Percentiles rank a stretch among this genome's conserved stretches.
phyloP scores from a whole-genome alignment of 2,888 invertebrate species.

The Drosophila borborema region DNA sequence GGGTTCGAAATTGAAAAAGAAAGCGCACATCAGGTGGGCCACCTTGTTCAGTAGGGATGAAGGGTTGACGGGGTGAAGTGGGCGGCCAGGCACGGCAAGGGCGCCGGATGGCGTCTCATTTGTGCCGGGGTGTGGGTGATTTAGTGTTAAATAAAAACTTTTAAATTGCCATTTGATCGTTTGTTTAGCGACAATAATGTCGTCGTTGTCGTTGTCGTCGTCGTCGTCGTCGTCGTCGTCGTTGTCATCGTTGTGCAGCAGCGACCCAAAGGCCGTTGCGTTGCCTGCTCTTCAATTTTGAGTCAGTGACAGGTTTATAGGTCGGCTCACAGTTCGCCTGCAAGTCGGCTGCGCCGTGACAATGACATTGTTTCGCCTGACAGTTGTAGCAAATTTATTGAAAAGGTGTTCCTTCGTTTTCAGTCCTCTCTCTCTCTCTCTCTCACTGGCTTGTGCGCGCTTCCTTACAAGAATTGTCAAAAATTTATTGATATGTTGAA shows the following conservation, averaged over 20 bases:
- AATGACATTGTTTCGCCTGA: slow-evolving; percentile 80
- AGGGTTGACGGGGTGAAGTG: slow-evolving; percentile 32
- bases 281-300: slow-evolving; percentile 32
- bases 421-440: slow-evolving; percentile 24
- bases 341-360: slow-evolving; percentile 63
- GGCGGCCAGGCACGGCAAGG: neutral
- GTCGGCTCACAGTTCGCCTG: slow-evolving; percentile 60
- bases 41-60: too few species aligned
- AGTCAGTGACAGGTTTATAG: slow-evolving; percentile 75
- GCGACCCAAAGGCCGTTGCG: slow-evolving; percentile 49
- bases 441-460: slow-evolving; percentile 4
- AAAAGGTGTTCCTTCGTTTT: slow-evolving; percentile 73
- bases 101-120: slow-evolving; percentile 46
- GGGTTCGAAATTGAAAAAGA: slow-evolving; percentile 78
- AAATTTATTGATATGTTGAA: slow-evolving; percentile 80
- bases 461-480: slow-evolving; percentile 66
- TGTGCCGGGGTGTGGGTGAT: slow-evolving; percentile 72
- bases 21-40: slow-evolving; percentile 67
- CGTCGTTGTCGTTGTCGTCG: slow-evolving; percentile 63
- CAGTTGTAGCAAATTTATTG: slow-evolving; percentile 81
- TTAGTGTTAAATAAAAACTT: slow-evolving; percentile 82
- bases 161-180: slow-evolving; percentile 85
- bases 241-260: slow-evolving; percentile 22
- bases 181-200: slow-evolving; percentile 84
- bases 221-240: slow-evolving; percentile 34